Evolutionary conservation across 2,797 vertebrate genomes (phyloP).

Genomic region (Helarctos malayanus): DNA sequence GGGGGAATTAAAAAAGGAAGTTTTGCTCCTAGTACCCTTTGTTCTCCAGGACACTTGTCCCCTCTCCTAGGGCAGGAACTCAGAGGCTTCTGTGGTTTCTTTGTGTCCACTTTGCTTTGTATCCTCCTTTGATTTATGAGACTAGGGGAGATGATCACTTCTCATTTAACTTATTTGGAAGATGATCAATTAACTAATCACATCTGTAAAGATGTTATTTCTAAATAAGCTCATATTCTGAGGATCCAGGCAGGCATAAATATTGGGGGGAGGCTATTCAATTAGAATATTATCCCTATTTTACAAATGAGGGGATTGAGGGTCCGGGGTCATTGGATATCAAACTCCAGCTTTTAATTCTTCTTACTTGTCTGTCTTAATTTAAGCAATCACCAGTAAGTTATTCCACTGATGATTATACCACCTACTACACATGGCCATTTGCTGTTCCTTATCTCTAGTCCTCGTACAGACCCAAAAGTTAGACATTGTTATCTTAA

Average conservation of each 20-base stretch:
- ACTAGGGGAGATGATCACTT: background rate
- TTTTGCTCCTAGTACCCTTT: constrained; percentile 1
- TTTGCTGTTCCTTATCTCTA: background rate
- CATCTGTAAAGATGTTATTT: background rate
- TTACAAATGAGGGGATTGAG: background rate
- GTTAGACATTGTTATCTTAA: background rate
- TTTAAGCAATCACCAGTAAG: background rate
- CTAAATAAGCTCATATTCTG: background rate
- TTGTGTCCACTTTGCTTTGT: constrained; percentile 15
- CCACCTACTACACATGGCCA: background rate
- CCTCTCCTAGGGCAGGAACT: background rate
- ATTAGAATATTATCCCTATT: background rate
- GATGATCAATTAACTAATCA: background rate
- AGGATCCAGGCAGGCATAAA: background rate
- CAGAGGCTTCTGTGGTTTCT: constrained; percentile 15
- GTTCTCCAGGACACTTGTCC: background rate
- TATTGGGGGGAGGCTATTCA: background rate
- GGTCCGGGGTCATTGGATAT: background rate
- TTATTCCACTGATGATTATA: background rate
- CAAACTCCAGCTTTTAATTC: constrained; percentile 8
- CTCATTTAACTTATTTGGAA: constrained; percentile 72
- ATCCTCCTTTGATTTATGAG: constrained; percentile 66
- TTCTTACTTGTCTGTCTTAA: background rate
- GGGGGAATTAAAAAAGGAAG: background rate
- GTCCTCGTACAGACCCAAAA: background rate